Conservation (phyloP, 2,797 vertebrate genomes). For the Eutrigla gurnardus region DNA sequence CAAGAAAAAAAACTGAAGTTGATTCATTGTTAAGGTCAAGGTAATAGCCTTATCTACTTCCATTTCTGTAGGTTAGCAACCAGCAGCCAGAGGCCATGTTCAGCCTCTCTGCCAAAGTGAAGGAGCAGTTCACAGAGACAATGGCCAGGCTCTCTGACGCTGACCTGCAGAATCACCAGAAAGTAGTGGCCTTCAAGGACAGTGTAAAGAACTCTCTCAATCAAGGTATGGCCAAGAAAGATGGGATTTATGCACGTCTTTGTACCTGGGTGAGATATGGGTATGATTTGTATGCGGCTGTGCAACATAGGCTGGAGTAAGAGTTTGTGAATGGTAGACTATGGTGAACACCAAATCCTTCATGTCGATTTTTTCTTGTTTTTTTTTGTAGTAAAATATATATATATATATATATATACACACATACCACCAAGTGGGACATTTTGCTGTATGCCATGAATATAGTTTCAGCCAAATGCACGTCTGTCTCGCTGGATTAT, state of each 20-base stretch:
- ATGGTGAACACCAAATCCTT: too few relatives aligned
- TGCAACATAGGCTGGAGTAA: too few relatives aligned
- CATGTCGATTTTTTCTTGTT: too few relatives aligned
- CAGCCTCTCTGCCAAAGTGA: constrained; percentile 74
- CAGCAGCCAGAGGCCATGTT: constrained; percentile 82
- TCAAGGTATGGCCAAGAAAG: constrained; percentile 57
- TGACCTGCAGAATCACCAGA: constrained; percentile 79
- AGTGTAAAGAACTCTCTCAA: constrained; percentile 54
- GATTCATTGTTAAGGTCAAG: too few relatives aligned
- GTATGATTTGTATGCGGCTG: too few relatives aligned
- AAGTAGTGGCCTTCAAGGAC: constrained; percentile 81
- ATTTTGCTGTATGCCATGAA: too few relatives aligned
- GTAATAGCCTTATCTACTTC: background rate
- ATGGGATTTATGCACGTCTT: background rate
- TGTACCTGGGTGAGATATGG: too few relatives aligned
- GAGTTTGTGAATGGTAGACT: too few relatives aligned
- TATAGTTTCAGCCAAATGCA: too few relatives aligned
- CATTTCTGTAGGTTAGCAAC: constrained; percentile 57
- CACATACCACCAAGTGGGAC: too few relatives aligned
- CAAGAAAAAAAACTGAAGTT: background rate
- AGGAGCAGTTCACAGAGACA: constrained; percentile 67
- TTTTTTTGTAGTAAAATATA: too few relatives aligned
- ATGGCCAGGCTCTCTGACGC: constrained; percentile 63
- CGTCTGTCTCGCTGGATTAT: background rate
- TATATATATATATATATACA: too few relatives aligned